phyloP scores from a whole-genome alignment of 2,113 vertebrate genomes.

The Camarhynchus parvulus region DNA sequence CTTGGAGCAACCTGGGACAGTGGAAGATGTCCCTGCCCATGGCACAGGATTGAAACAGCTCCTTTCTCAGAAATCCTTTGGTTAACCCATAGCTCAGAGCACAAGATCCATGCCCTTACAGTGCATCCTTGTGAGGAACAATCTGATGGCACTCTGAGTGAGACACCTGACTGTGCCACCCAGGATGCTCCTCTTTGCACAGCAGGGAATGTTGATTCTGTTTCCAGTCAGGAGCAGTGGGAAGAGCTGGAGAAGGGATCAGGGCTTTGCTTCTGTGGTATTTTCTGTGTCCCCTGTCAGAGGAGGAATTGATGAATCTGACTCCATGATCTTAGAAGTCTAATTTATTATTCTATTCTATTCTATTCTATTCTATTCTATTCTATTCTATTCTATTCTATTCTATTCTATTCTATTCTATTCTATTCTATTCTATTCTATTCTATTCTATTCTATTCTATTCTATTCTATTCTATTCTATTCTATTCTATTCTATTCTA shows the following conservation, averaged over 20 bases:
- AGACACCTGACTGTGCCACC: neutral
- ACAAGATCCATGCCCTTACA: neutral
- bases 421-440: too few relatives aligned
- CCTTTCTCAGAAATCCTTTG: neutral
- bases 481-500: too few relatives aligned
- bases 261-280: neutral
- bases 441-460: too few relatives aligned
- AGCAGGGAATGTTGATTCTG: neutral
- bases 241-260: neutral
- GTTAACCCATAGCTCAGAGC: neutral
- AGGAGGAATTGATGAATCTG: too few relatives aligned
- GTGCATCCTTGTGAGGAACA: neutral
- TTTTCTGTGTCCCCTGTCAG: too few relatives aligned
- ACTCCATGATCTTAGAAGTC: too few relatives aligned
- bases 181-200: neutral
- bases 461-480: too few relatives aligned
- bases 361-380: too few relatives aligned
- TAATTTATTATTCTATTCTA: too few relatives aligned
- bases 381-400: too few relatives aligned
- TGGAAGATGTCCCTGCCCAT: neutral
- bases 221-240: neutral
- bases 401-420: too few relatives aligned
- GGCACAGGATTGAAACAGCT: neutral
- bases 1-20: rapidly evolving
- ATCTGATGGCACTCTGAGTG: neutral